Conservation (phyloP, 2,113 vertebrate genomes). For the Aptenodytes patagonicus region DNA sequence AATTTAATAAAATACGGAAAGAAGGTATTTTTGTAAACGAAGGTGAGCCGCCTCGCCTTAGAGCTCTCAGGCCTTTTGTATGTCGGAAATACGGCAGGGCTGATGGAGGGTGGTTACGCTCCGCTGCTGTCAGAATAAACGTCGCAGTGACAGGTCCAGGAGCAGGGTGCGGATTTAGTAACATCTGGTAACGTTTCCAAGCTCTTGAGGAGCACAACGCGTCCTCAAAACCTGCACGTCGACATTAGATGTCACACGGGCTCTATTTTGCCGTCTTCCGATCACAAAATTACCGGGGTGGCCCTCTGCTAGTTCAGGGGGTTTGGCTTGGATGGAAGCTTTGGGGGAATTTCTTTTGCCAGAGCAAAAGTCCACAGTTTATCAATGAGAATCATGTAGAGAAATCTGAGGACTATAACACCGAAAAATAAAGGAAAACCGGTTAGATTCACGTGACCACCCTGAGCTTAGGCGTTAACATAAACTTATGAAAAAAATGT, state of each 20-base stretch:
- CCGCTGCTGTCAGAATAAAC: not conserved
- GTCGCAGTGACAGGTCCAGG: not conserved
- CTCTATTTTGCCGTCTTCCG: not conserved
- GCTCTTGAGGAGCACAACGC: not conserved
- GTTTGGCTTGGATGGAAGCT: not conserved
- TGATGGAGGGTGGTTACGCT: not conserved
- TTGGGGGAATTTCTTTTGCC: not conserved
- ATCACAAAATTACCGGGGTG: not conserved
- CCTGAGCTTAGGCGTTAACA: not conserved
- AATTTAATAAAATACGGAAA: rapidly evolving
- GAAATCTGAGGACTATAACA: not conserved
- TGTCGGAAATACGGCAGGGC: not conserved
- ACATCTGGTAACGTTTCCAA: not conserved
- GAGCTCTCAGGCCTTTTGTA: not conserved
- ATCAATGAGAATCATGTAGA: not conserved
- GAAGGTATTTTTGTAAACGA: not conserved
- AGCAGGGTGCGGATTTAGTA: not conserved
- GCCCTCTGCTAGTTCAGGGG: not conserved
- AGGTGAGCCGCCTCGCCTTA: not conserved
- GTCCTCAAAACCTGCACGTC: not conserved
- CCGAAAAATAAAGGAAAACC: not conserved
- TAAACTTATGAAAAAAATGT: not conserved
- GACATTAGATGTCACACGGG: no score
- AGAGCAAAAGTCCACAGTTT: not conserved
- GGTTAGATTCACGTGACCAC: not conserved